Base-by-base conservation (phyloP, 2,888 invertebrate species). In the Thyatira batis region DNA sequence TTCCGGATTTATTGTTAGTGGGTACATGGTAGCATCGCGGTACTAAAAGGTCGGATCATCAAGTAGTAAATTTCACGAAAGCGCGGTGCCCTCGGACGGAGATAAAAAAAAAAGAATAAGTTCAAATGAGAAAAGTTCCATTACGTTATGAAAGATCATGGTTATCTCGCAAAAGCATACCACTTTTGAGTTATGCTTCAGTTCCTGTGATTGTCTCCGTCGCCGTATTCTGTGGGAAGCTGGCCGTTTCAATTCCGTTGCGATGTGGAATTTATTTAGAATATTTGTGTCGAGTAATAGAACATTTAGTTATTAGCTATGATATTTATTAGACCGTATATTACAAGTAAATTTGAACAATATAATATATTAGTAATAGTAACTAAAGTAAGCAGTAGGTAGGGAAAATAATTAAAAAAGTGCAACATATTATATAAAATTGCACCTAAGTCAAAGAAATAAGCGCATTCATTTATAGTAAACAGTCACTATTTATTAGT, bases 121-220 rank as follows among this genome's bases (percentile, higher is more conserved):
- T 88, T 88, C 76, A 82, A 89, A 89, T 87, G 87, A 85, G 87
- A 89, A 89, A 90, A 90, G 84, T 89, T 90, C 82, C 78, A 79
- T 87, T 85, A 78, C 83, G 84, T 87, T 87, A 87, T 86, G 85
- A 85, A 89, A 85, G 82, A 85, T 87, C 84, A 79, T 74, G 74
- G 80, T 82, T 89, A 87, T 87, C 87, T 85, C 64, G 60, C 63
- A 62, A 58, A 65, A 67, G 79, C 80, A 83, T 82, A 83, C 84
- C 83, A 81, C 85, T 84, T 82, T 78, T 82, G 84, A 87, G 78
- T 87, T 82, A 87, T 79, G 76, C 73, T 67, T 66, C 56, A 69
- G 67, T 71, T 73, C 60, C 63, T 60, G 58, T 70, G 73, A 80
- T 80, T 80, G 76, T 78, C 73, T 70, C 54, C 54, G 52, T 57